Conservation (phyloP, 2,888 invertebrate genomes). For the Lepidochrysops patricia region DNA sequence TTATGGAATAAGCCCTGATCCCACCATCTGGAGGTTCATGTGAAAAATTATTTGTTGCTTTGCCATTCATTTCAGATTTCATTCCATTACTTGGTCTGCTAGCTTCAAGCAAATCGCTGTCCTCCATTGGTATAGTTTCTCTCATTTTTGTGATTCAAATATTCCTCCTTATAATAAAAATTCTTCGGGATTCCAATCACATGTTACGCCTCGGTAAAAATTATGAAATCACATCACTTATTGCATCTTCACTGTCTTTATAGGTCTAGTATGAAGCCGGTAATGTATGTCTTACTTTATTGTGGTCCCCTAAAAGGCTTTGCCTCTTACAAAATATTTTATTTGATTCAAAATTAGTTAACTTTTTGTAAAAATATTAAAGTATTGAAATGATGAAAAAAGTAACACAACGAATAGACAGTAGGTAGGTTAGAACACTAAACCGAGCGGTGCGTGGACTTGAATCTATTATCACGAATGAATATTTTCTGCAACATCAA, state of each 20-base stretch:
- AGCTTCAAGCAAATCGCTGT: conserved; percentile 42
- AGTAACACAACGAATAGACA: neutral
- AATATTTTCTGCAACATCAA: conserved; percentile 4
- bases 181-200: neutral
- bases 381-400: neutral
- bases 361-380: neutral
- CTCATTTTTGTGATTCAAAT: conserved; percentile 31
- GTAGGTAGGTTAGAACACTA: conserved; percentile 1
- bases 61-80: conserved; percentile 38
- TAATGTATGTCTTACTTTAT: neutral
- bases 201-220: neutral
- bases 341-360: neutral
- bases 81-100: conserved; percentile 28
- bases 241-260: neutral
- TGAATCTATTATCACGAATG: neutral
- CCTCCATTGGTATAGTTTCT: conserved; percentile 43
- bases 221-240: conserved; percentile 3
- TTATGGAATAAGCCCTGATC: conserved; percentile 84
- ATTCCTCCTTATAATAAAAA: conserved; percentile 4
- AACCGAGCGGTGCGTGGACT: neutral
- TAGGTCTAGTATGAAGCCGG: neutral
- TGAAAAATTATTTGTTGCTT: conserved; percentile 25
- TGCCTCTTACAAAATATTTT: neutral
- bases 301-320: no score
- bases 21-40: conserved; percentile 83